Evolutionary conservation across 1,140 invertebrate species (phyloP).

Genomic region (Lethrus apterus): DNA sequence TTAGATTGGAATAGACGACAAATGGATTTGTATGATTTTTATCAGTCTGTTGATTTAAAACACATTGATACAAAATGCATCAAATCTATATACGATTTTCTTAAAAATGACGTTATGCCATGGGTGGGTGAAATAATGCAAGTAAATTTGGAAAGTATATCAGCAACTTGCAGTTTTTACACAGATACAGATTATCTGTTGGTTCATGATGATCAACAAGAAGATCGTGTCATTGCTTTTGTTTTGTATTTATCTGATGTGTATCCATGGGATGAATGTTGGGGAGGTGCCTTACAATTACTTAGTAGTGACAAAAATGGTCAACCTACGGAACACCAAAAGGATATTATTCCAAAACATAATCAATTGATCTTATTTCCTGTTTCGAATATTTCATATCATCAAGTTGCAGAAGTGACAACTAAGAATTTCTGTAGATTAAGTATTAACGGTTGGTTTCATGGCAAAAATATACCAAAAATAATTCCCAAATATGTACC

Average conservation of each 20-base stretch:
- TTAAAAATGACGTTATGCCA: conserved; percentile 49
- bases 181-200: conserved; percentile 62
- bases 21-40: conserved; percentile 66
- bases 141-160: conserved; percentile 53
- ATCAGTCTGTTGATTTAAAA: conserved; percentile 57
- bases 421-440: conserved; percentile 54
- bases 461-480: conserved; percentile 42
- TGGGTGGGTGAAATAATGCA: conserved; percentile 52
- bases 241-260: conserved; percentile 54
- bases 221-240: conserved; percentile 63
- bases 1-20: conserved; percentile 55
- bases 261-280: conserved; percentile 49
- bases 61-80: conserved; percentile 47
- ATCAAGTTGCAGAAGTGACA: conserved; percentile 52
- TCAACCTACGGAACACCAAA: conserved; percentile 46
- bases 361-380: conserved; percentile 68
- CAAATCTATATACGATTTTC: conserved; percentile 46
- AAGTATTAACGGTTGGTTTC: conserved; percentile 72
- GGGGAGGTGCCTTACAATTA: conserved; percentile 61
- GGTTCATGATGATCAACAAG: conserved; percentile 66
- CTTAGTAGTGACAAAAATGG: conserved; percentile 51
- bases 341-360: conserved; percentile 53
- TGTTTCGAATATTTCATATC: conserved; percentile 50
- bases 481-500: conserved; percentile 30
- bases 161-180: conserved; percentile 64